Evolutionary conservation across 2,797 vertebrate genomes (phyloP).

Genomic region (Pseudomugil gertrudae): DNA sequence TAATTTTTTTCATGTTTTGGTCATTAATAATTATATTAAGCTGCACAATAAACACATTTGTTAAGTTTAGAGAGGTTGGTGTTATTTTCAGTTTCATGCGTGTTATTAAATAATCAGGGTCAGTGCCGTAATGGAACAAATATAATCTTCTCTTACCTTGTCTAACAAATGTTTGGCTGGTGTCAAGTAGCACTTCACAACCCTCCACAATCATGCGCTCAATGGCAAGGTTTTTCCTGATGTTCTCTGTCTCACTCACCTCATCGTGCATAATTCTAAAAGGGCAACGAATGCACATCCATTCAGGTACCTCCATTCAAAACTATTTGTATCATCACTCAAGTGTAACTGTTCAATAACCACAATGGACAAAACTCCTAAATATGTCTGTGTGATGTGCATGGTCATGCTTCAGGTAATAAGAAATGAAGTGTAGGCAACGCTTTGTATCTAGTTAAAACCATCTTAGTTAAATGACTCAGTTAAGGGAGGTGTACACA

Average conservation of each 20-base stretch:
- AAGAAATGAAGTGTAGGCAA: neutral
- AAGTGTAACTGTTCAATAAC: neutral
- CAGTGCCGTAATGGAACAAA: neutral
- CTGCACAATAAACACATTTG: neutral
- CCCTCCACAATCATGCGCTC: slow-evolving; percentile 98
- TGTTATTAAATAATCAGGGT: neutral
- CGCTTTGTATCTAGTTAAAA: neutral
- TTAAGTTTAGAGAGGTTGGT: neutral
- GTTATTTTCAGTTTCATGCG: neutral
- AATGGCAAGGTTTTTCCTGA: slow-evolving; percentile 95
- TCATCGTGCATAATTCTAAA: slow-evolving; percentile 97
- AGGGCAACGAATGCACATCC: slow-evolving; percentile 1
- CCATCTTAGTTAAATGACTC: neutral
- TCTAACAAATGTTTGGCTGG: slow-evolving; percentile 97
- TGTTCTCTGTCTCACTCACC: slow-evolving; percentile 98
- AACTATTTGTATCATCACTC: neutral
- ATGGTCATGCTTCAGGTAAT: neutral
- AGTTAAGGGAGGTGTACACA: neutral
- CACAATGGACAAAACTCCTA: neutral
- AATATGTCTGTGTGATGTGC: neutral
- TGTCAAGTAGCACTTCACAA: slow-evolving; percentile 96
- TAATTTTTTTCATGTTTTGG: neutral
- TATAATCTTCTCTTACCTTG: slow-evolving; percentile 83
- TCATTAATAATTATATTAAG: neutral
- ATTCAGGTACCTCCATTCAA: neutral